Evolutionary conservation across 2,888 invertebrate species (phyloP).

Genomic region (Apamea epomidion): DNA sequence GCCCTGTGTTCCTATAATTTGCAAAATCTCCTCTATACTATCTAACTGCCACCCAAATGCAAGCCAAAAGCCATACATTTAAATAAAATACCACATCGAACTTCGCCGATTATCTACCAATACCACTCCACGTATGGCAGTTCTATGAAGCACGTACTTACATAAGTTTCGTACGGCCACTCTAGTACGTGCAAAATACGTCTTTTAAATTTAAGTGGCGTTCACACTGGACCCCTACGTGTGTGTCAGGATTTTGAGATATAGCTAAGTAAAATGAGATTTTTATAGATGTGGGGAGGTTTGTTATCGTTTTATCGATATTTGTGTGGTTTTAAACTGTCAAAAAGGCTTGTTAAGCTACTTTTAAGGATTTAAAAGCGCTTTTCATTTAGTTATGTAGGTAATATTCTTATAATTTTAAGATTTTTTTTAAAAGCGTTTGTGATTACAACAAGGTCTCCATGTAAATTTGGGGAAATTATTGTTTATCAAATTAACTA

Average conservation of each 20-base stretch:
- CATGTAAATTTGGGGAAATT: background rate
- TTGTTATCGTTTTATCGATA: conserved; percentile 20
- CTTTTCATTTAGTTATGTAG: too few species aligned
- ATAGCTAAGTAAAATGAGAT: conserved; percentile 36
- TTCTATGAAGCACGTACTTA: conserved; percentile 50
- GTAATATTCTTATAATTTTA: background rate
- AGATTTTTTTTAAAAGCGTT: background rate
- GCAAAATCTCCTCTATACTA: background rate
- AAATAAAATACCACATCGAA: conserved; percentile 2
- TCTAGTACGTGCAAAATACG: conserved; percentile 55
- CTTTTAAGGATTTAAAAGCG: background rate
- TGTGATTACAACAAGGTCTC: background rate
- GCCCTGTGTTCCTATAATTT: background rate
- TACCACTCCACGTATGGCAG: conserved; percentile 19
- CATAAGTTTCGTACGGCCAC: conserved; percentile 23
- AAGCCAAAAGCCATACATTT: background rate
- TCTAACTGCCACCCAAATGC: background rate
- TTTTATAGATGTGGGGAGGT: conserved; percentile 26
- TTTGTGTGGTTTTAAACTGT: background rate
- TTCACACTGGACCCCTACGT: conserved; percentile 47
- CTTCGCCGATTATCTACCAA: conserved; percentile 32
- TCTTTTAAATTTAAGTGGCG: conserved; percentile 58
- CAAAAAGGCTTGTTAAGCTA: background rate
- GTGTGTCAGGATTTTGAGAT: conserved; percentile 40
- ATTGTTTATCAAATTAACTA: background rate